A percentile compares a stretch with the other conserved stretches of the same genome.
phyloP scores from a whole-genome alignment of 2,797 vertebrate genomes.

The Sorex maritimensis region DNA sequence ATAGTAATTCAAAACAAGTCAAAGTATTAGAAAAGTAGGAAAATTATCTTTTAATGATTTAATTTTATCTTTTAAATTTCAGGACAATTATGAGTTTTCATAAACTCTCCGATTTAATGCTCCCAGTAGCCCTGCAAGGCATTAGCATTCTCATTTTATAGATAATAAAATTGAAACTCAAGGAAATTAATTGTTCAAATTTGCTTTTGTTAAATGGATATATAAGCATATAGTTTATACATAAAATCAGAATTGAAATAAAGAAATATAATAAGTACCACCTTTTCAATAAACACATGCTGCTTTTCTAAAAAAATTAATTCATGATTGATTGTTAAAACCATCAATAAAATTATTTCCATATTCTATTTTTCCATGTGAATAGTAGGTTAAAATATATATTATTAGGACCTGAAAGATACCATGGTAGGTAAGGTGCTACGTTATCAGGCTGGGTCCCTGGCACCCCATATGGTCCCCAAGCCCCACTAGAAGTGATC shows the following conservation, averaged over 20 bases:
- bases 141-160: constrained; percentile 22
- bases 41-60: constrained; percentile 57
- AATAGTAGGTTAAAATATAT: constrained; percentile 49
- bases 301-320: background rate
- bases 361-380: constrained; percentile 33
- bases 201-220: constrained; percentile 13
- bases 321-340: background rate
- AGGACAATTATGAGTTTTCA: no score
- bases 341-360: constrained; percentile 5
- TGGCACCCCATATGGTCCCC: no score
- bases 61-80: no score
- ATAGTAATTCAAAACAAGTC: constrained; percentile 56
- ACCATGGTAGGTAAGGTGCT: no score
- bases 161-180: constrained; percentile 38
- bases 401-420: background rate
- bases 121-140: background rate
- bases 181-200: background rate
- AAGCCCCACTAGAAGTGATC: no score
- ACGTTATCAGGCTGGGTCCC: no score
- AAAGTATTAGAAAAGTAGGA: constrained; percentile 53
- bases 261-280: background rate
- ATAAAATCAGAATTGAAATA: constrained; percentile 30
- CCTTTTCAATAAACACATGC: constrained; percentile 4
- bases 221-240: constrained; percentile 38
- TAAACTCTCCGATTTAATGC: constrained; percentile 37